phyloP scores from a whole-genome alignment of 1,140 invertebrate species.

The Drosophila santomea region DNA sequence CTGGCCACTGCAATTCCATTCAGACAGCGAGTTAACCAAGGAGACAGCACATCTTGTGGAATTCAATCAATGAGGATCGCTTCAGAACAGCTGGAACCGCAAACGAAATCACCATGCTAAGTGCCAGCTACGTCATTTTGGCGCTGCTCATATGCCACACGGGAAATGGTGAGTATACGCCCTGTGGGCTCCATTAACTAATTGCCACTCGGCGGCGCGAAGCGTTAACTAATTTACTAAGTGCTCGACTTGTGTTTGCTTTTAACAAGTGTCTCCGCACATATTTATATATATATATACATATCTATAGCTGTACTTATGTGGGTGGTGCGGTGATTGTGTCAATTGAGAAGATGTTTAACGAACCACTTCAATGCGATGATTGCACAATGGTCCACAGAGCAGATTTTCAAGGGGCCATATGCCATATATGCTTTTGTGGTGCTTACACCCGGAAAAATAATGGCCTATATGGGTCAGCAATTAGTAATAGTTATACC shows the following conservation, averaged over 20 bases:
- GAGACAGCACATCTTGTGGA: background rate
- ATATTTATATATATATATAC: background rate
- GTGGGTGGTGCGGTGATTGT: slow-evolving; percentile 20
- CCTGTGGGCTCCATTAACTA: slow-evolving; percentile 53
- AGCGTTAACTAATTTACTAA: slow-evolving; percentile 55
- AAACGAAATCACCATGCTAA: slow-evolving; percentile 14
- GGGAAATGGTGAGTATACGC: slow-evolving; percentile 33
- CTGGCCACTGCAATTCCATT: slow-evolving; percentile 2
- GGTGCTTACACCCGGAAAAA: slow-evolving; percentile 13
- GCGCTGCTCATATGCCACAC: slow-evolving; percentile 21
- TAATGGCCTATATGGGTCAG: slow-evolving; percentile 11
- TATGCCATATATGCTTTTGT: background rate
- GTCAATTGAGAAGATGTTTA: slow-evolving; percentile 40
- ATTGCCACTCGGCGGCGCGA: slow-evolving; percentile 31
- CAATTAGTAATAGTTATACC: too few species aligned
- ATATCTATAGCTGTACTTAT: background rate
- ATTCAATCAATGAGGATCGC: slow-evolving; percentile 2
- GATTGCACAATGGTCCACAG: slow-evolving; percentile 34
- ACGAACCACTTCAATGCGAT: slow-evolving; percentile 11
- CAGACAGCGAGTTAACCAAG: background rate
- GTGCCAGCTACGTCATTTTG: slow-evolving; percentile 22
- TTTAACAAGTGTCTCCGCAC: background rate
- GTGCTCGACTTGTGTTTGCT: slow-evolving; percentile 21
- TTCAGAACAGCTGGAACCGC: background rate
- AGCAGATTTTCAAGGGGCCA: background rate